These are phyloP conservation scores for Cuniculus paca DNA, from an alignment of 2,797 vertebrate genomes.

Conservation along the genomic window DNA sequence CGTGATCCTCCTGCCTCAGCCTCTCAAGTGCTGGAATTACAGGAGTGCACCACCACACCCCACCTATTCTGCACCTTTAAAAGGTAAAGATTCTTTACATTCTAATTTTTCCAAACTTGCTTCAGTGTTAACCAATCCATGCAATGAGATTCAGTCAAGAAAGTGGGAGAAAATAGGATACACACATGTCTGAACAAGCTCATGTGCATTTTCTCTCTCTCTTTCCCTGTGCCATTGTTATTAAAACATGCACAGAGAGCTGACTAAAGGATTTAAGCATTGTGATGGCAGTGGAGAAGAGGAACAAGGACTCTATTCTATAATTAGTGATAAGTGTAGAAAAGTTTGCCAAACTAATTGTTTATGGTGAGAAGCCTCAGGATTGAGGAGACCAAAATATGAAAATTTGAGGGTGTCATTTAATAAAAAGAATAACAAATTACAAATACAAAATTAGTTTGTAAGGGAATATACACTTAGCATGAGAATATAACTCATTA, in stretches of 20 bases:
- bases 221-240: not conserved
- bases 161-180: not conserved
- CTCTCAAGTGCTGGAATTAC: not conserved
- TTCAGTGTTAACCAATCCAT: not conserved
- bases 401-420: not conserved
- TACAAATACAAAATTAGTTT: not conserved
- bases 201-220: not conserved
- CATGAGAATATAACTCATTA: not conserved
- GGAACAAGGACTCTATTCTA: not conserved
- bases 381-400: not conserved
- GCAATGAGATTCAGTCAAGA: not conserved
- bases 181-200: not conserved
- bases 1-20: not conserved
- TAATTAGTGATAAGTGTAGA: not conserved
- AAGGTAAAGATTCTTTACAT: not conserved
- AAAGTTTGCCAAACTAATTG: not conserved
- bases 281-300: not conserved
- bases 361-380: not conserved
- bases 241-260: not conserved
- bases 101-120: not conserved
- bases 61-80: not conserved
- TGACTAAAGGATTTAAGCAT: not conserved
- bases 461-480: constrained; percentile 32
- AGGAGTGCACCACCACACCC: not conserved
- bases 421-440: not conserved